Evolutionary conservation across 2,113 vertebrate species (phyloP), one percentile per base, ranked within the genome.

Genomic region (Agelaius tricolor): DNA sequence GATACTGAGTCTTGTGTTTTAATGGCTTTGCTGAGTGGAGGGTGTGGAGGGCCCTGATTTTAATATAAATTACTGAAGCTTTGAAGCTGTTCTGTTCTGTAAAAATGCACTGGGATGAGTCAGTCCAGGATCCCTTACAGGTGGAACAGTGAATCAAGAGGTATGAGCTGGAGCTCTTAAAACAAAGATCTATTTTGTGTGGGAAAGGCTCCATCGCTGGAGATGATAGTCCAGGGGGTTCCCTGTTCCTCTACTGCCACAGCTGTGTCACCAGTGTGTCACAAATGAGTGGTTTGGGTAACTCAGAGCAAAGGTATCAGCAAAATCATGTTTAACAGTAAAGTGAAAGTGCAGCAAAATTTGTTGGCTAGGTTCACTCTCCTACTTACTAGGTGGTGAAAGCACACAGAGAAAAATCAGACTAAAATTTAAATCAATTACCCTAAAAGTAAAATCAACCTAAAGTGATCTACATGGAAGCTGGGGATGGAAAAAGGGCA

Each of bases 201-300:
- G 54, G 27, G 28, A 12, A 51, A 62, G n/a, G 51, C 9, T 57
- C 43, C 14, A 2, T 30, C 0, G 0, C 46, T 54, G 22, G 24
- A 46, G n/a, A 2, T 43, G 41, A 28, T 9, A 4, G 15, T 8
- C 23, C 13, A 4, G 18, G 23, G 65, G 13, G 2, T 15, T 74
- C 74, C 11, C 35, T 52, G 27, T 35, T 43, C 26, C 37, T 61
- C 37, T 21, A 0, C 12, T 37, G 59, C 51, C 37, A 7, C 0
- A 1, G 35, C 22, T 17, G 44, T 37, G 54, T 44, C 59, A 51
- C 59, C 51, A 66, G 4, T 46, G 33, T 39, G 68, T 24, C 61
- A 74, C 46, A 67, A 27, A 37, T 6, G 10, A 52, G 23, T 46
- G 44, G 4, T 17, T 66, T 28, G n/a, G 27, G 44, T 28, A 44